phyloP scores from a whole-genome alignment of 92 coral and sea anemone species.

The Parazoanthus atlanticus region DNA sequence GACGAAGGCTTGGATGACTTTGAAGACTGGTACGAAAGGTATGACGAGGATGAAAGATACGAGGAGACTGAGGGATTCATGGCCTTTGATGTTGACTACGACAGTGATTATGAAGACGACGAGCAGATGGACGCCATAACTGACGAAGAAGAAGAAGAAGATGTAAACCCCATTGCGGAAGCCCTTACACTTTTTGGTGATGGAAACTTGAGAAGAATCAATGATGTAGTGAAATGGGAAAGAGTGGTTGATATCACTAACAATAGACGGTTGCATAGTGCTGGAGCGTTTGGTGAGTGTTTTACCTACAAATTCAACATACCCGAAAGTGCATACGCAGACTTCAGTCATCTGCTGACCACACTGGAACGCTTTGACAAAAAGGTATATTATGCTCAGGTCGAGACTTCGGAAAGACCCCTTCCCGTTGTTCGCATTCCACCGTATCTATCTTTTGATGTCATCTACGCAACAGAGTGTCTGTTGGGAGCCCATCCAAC shows the following conservation, averaged over 20 bases:
- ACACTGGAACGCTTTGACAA: constrained; percentile 71
- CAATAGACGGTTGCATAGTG: constrained; percentile 10
- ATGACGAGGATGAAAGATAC: constrained; percentile 50
- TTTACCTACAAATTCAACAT: constrained; percentile 58
- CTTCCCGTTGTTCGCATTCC: constrained; percentile 53
- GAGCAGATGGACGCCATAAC: constrained; percentile 39
- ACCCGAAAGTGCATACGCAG: constrained; percentile 39
- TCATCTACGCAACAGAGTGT: constrained; percentile 81
- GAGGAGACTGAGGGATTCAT: constrained; percentile 57
- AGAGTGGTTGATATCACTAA: constrained; percentile 64
- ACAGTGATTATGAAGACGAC: constrained; percentile 36
- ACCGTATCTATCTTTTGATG: constrained; percentile 61
- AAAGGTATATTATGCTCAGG: constrained; percentile 64
- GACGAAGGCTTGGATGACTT: constrained; percentile 47
- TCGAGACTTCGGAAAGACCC: constrained; percentile 43
- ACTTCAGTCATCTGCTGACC: constrained; percentile 54
- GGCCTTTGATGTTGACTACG: constrained; percentile 43
- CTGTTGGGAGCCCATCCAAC: constrained; percentile 75
- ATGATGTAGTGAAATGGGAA: constrained; percentile 63
- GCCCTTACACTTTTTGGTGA: constrained; percentile 8
- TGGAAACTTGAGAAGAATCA: constrained; percentile 55
- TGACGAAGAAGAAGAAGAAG: constrained; percentile 3
- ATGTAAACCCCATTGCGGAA: constrained; percentile 14
- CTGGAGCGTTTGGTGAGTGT: constrained; percentile 72
- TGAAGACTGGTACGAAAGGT: constrained; percentile 44